Conservation (phyloP, 2,113 vertebrate genomes). For the Neolamprologus sp. region DNA sequence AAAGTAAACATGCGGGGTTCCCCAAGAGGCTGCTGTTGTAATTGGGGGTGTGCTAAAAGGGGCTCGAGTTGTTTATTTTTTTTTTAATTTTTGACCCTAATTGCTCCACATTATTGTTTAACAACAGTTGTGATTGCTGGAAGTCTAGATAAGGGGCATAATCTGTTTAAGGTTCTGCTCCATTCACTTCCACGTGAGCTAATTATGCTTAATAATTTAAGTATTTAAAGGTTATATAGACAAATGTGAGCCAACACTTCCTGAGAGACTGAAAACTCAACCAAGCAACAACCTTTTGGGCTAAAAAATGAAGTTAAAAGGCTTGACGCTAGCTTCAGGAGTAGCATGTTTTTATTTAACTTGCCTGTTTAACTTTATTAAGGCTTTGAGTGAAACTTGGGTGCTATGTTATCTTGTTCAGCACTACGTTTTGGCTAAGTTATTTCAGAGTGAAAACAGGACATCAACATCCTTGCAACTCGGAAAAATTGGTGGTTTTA, state of each 20-base stretch:
- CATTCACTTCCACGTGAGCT: neutral
- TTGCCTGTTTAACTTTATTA: neutral
- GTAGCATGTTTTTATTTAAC: neutral
- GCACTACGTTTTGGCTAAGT: neutral
- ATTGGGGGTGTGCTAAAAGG: conserved; percentile 24
- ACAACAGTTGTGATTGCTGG: neutral
- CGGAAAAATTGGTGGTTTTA: neutral
- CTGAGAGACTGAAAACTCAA: neutral
- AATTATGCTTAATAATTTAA: neutral
- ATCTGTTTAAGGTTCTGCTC: neutral
- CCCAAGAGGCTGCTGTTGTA: conserved; percentile 25
- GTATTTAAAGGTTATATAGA: neutral
- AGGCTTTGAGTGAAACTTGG: neutral
- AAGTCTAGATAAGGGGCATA: neutral
- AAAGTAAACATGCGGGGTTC: conserved; percentile 42
- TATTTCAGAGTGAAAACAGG: neutral
- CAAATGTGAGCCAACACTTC: neutral
- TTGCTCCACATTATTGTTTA: neutral
- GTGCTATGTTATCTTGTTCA: neutral
- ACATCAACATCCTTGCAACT: neutral
- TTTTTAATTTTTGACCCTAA: neutral
- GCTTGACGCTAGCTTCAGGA: neutral
- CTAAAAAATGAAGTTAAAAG: neutral
- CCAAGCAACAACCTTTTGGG: neutral
- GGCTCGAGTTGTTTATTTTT: conserved; percentile 36